Percentiles rank a stretch among this genome's conserved stretches.
These are phyloP conservation scores for Cactoblastis cactorum DNA, from an alignment of 2,888 invertebrate genomes.

Conservation along the genomic window DNA sequence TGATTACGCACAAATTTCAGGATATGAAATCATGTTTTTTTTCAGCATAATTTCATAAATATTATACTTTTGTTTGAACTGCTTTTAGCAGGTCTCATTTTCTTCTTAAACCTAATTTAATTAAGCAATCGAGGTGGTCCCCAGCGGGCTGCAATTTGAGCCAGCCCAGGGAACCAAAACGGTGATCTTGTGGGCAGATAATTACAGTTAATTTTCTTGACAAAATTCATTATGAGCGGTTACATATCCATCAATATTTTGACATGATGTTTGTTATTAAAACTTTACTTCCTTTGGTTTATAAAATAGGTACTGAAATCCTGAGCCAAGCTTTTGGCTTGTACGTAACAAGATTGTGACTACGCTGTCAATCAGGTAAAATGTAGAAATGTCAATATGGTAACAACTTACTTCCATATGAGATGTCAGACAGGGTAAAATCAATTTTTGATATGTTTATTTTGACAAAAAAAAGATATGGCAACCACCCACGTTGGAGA, in stretches of 20 bases:
- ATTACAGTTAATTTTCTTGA: constrained; percentile 21
- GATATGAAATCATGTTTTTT: too few species aligned
- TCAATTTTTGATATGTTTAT: background rate
- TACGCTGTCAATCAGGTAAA: too few species aligned
- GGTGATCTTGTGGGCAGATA: constrained; percentile 33
- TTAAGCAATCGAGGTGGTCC: constrained; percentile 47
- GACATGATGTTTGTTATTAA: background rate
- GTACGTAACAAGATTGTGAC: background rate
- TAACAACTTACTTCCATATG: too few species aligned
- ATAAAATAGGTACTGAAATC: background rate
- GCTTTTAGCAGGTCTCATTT: background rate
- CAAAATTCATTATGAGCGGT: constrained; percentile 18
- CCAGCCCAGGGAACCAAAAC: constrained; percentile 34
- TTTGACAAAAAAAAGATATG: constrained; percentile 27
- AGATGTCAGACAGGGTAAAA: too few species aligned
- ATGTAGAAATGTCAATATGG: too few species aligned
- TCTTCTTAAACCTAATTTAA: constrained; percentile 29
- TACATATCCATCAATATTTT: background rate
- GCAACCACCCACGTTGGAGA: constrained; percentile 37
- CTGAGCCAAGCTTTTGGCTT: too few species aligned
- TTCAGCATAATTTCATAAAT: background rate
- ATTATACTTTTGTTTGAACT: background rate
- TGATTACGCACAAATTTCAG: too few species aligned
- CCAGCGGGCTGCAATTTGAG: constrained; percentile 42
- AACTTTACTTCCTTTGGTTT: background rate